Base-by-base conservation (phyloP, 2,888 invertebrate species). In the Elysia crispata region DNA sequence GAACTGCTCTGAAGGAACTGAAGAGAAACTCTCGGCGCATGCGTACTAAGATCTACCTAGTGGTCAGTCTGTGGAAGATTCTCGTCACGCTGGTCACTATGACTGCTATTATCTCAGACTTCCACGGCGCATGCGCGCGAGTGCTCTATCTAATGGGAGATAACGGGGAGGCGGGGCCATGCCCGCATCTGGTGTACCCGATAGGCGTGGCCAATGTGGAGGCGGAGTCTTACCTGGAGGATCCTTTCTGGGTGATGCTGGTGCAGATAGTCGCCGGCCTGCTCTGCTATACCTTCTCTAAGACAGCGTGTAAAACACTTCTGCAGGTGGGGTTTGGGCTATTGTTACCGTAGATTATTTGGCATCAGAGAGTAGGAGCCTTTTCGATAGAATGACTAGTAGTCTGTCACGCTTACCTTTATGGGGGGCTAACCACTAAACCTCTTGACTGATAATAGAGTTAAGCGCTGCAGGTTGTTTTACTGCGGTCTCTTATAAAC, bases 231-330 rank as follows among this genome's bases (percentile, higher is more conserved):
- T 82, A 83, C 41, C 81, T 82, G 60, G 81, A 79, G 18, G 86
- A 86, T 33, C 87, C 88, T 0, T 88, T 86, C 80, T 89, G 87
- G 87, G 82, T 87, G 28, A 81, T 82, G 83, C 81, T 86, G 0
- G 94, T 97, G 60, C 97, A 97, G 93, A 94, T 97, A 72, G 93
- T 95, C 77, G 95, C 96, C 1, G 95, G 97, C 5, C 97, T 97
- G 89, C 93, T 97, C 74, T 97, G 97, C 87, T 98, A 98, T 89
- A 95, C 97, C 86, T 96, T 97, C 89, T 97, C 97, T 25, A 98
- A 98, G 93, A 98, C 98, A 86, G 97, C 97, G 1, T 98, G 98
- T 93, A 98, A 98, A 93, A 97, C 98, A 89, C 95, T 97, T 88
- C 98, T 99, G 86, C 99, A 99, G 93, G 77, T 80, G n/a, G n/a